These are phyloP conservation scores for Aphelinus certus DNA, from an alignment of 1,140 invertebrate species.

Conservation along the genomic window DNA sequence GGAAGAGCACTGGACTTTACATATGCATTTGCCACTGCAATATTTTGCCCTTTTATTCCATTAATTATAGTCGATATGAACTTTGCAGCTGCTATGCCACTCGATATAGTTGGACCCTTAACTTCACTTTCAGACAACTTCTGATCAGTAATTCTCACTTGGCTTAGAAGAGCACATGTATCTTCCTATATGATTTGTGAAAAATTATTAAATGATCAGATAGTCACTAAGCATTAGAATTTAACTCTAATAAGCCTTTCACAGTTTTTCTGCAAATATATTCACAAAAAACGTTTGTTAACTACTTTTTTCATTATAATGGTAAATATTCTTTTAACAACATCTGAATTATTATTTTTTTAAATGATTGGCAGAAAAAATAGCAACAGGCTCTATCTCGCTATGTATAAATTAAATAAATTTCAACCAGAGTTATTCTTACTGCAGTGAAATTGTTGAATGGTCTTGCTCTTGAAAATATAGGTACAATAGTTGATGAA, in stretches of 20 bases:
- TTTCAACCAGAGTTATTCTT: conserved; percentile 11
- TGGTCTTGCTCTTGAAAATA: conserved; percentile 51
- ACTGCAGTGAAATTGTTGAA: conserved; percentile 49
- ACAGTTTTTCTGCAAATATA: no score
- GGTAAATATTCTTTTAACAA: no score
- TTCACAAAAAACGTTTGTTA: no score
- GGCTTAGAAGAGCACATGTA: conserved; percentile 44
- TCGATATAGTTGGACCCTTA: conserved; percentile 45
- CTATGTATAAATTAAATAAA: no score
- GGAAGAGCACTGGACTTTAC: conserved; percentile 54
- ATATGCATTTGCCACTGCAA: conserved; percentile 48
- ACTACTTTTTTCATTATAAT: no score
- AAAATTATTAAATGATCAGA: not conserved
- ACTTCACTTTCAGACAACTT: conserved; percentile 31
- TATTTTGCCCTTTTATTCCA: conserved; percentile 45
- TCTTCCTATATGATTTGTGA: conserved; percentile 43
- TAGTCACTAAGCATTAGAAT: no score
- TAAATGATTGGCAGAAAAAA: no score
- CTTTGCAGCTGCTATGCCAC: conserved; percentile 50
- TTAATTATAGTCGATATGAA: conserved; percentile 49
- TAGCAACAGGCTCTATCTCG: no score
- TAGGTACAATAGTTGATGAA: conserved; percentile 51
- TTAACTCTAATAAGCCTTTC: no score
- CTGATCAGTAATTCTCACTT: conserved; percentile 45
- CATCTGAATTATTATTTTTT: no score